Evolutionary conservation across 2,113 vertebrate genomes (phyloP).

Genomic region (mouse (Mus musculus)): GRCm39 chr19:19390001-19390500

Average conservation of each 20-base stretch:
- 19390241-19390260: neutral
- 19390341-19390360: neutral
- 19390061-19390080: neutral
- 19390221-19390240: neutral
- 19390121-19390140: neutral
- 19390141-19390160: neutral
- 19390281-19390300: neutral
- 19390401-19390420: neutral
- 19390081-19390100: neutral
- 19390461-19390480: neutral
- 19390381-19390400: neutral
- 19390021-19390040: neutral
- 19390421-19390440: neutral
- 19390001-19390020: neutral
- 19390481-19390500: neutral
- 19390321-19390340: neutral
- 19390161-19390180: neutral
- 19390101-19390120: neutral
- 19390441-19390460: neutral
- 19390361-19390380: neutral
- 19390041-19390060: neutral
- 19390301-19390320: neutral
- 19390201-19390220: neutral
- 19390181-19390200: neutral
- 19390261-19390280: neutral